phyloP scores from a whole-genome alignment of 2,113 vertebrate species.

The Nasalis larvatus region DNA sequence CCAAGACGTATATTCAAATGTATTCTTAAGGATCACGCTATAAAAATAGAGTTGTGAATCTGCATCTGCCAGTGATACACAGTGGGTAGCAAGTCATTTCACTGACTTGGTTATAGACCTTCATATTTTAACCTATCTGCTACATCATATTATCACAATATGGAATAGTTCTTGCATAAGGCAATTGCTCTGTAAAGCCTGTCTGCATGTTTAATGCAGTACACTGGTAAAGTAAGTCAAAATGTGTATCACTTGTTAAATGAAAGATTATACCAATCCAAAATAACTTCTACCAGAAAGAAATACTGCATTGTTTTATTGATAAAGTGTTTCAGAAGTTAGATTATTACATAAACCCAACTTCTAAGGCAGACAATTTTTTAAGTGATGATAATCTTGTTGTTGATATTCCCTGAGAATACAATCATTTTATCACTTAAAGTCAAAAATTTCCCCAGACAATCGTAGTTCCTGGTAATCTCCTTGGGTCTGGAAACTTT shows the following conservation, averaged over 20 bases:
- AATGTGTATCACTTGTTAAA: not conserved
- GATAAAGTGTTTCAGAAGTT: slow-evolving; percentile 13
- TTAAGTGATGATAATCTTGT: not conserved
- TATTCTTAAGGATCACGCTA: not conserved
- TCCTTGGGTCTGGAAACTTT: not conserved
- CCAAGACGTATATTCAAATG: not conserved
- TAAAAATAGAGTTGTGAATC: not conserved
- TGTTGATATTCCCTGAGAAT: not conserved
- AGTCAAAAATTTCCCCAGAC: not conserved
- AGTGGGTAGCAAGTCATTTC: not conserved
- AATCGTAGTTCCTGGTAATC: not conserved
- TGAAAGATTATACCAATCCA: not conserved
- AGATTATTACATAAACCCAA: not conserved
- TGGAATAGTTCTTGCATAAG: not conserved
- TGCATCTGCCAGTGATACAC: not conserved
- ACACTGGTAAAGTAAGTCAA: not conserved
- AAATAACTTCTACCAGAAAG: slow-evolving; percentile 10
- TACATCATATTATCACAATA: not conserved
- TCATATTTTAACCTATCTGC: not conserved
- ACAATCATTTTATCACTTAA: not conserved
- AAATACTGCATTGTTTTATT: not conserved
- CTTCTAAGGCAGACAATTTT: not conserved
- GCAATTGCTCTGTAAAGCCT: not conserved
- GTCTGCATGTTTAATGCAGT: not conserved
- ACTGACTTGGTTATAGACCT: not conserved